Evolutionary conservation across 2,797 vertebrate genomes (phyloP), one percentile per base, ranked within the genome.

Genomic region (Jordanella pulchra): DNA sequence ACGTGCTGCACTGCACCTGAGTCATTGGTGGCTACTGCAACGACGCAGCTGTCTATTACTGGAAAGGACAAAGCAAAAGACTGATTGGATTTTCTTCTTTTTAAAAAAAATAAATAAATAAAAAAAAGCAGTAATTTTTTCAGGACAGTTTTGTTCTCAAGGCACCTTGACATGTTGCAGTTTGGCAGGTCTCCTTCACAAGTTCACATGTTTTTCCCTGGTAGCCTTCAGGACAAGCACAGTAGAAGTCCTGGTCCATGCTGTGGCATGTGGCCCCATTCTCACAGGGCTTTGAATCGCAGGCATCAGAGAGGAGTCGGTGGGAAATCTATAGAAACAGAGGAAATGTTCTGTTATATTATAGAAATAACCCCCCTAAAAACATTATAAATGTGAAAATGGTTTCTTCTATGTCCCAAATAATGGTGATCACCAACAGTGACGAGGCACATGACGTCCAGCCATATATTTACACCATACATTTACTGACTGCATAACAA

Each of bases 31-130:
- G 96, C 96, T 9, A 96, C 87, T 39, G 96, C 94, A 50, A 98
- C 91, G 1, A 95, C 96, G 86, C 98, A 99, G 93, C 97, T 96
- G 89, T 99, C 97, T 71, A 99, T 96, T 76, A 95, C 98, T 99
- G 84, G 0, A 3, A 47, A 25, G 71, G 63, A 39, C 1, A n/a
- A 35, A 50, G 6, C 1, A 58, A 21, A 13, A 35, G 25, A 0
- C 42, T 0, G 17, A 3, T 45, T 67, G 0, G 44, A 42, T 58
- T 35, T n/a, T 1, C 42, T 17, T 54, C 66, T 4, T 18, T 10
- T 23, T n/a, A n/a, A n/a, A n/a, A n/a, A n/a, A n/a, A n/a, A n/a
- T n/a, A n/a, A n/a, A n/a, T n/a, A n/a, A n/a, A n/a, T n/a, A n/a
- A n/a, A n/a, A n/a, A n/a, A 1, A 14, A 23, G 0, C 1, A 12